Percentiles rank a stretch among this genome's conserved stretches.
These are phyloP conservation scores for Pogonus chalceus DNA, from an alignment of 1,140 invertebrate genomes.

Conservation along the genomic window DNA sequence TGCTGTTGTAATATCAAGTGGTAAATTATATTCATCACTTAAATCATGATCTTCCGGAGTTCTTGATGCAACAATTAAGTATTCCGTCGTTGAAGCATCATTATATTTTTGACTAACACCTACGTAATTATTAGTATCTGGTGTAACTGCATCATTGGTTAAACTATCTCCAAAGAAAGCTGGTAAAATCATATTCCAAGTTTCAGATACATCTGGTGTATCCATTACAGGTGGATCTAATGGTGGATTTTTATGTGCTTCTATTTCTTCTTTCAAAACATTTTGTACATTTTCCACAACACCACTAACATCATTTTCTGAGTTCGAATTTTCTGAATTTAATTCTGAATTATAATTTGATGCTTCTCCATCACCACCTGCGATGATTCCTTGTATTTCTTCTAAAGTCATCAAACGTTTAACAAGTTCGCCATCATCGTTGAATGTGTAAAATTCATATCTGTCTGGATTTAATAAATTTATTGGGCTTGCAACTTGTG, in stretches of 20 bases:
- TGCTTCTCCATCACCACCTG: conserved; percentile 57
- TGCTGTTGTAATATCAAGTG: neutral
- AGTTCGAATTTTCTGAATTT: conserved; percentile 31
- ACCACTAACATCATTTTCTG: conserved; percentile 60
- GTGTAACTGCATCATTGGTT: neutral
- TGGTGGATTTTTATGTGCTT: conserved; percentile 42
- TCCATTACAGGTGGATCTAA: conserved; percentile 44
- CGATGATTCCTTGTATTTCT: conserved; percentile 73
- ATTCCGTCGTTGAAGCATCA: neutral
- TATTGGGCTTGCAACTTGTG: conserved; percentile 59
- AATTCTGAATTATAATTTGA: conserved; percentile 25
- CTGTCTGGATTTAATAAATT: conserved; percentile 63
- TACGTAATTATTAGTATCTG: neutral
- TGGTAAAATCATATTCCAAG: conserved; percentile 72
- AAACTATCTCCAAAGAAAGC: conserved; percentile 55
- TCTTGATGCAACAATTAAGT: neutral
- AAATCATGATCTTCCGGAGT: neutral
- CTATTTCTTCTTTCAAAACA: conserved; percentile 67
- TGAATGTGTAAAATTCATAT: conserved; percentile 77
- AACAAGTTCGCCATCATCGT: conserved; percentile 67
- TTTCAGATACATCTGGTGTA: conserved; percentile 56
- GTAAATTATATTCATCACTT: neutral
- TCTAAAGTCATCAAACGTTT: conserved; percentile 71
- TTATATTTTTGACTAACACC: neutral
- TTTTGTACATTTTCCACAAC: conserved; percentile 72